Percentiles rank a stretch among this genome's conserved stretches.
phyloP scores from a whole-genome alignment of 1,140 invertebrate species.

The Platorchestia sp. region DNA sequence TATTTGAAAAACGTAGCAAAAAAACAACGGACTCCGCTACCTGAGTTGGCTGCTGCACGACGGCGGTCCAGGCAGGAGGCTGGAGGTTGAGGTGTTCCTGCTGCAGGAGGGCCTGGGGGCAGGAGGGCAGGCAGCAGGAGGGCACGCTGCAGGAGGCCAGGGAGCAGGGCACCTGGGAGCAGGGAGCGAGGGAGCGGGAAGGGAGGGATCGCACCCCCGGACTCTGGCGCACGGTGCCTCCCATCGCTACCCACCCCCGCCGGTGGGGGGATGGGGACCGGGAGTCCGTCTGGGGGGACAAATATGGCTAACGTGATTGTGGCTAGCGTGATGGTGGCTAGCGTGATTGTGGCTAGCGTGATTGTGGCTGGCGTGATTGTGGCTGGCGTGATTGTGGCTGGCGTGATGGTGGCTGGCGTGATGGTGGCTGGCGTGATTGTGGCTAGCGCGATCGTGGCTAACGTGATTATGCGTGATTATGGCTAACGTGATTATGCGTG shows the following conservation, averaged over 20 bases:
- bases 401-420: no score
- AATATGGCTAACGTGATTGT: no score
- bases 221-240: neutral
- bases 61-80: slow-evolving; percentile 32
- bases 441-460: no score
- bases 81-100: neutral
- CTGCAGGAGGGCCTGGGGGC: neutral
- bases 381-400: no score
- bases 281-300: neutral
- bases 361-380: no score
- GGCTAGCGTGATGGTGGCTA: no score
- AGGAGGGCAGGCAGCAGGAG: slow-evolving; percentile 26
- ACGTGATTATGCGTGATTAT: no score
- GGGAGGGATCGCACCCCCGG: neutral
- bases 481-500: no score
- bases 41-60: slow-evolving; percentile 24
- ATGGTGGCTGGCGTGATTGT: no score
- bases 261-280: slow-evolving; percentile 27
- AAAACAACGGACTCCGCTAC: neutral
- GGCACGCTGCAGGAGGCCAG: slow-evolving; percentile 9
- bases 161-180: slow-evolving; percentile 27
- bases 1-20: no score
- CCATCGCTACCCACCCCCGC: neutral
- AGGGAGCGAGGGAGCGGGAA: neutral
- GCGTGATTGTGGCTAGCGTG: no score